Percentiles rank a stretch among this genome's conserved stretches.
phyloP scores from a whole-genome alignment of 2,113 vertebrate species.

The Chroicocephalus ridibundus region DNA sequence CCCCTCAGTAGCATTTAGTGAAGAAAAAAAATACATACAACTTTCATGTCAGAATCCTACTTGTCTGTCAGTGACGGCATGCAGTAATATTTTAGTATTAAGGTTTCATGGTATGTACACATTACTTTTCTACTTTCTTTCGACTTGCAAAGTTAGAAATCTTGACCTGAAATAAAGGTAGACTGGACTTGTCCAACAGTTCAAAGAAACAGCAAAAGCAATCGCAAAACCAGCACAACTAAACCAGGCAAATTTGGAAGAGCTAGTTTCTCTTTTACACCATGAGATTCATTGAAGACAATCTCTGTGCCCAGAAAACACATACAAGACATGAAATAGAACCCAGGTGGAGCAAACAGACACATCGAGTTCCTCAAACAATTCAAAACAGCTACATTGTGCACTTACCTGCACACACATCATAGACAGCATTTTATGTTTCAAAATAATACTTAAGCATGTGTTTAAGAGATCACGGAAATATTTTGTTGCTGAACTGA shows the following conservation, averaged over 20 bases:
- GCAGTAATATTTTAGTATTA: not conserved
- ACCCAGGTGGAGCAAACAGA: not conserved
- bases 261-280: not conserved
- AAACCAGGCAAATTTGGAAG: not conserved
- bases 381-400: not conserved
- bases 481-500: not conserved
- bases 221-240: not conserved
- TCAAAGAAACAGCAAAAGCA: not conserved
- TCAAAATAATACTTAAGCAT: not conserved
- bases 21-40: not conserved
- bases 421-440: not conserved
- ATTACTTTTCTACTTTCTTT: not conserved
- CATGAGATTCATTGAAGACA: not conserved
- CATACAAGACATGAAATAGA: not conserved
- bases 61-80: not conserved
- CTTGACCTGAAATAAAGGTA: not conserved
- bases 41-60: not conserved
- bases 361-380: not conserved
- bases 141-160: not conserved
- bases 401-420: rapidly evolving
- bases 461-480: not conserved
- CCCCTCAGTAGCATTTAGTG: not conserved
- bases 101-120: not conserved
- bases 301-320: not conserved
- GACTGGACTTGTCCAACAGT: not conserved